phyloP scores from a whole-genome alignment of 2,888 invertebrate genomes.

The Drosophila prolongata region DNA sequence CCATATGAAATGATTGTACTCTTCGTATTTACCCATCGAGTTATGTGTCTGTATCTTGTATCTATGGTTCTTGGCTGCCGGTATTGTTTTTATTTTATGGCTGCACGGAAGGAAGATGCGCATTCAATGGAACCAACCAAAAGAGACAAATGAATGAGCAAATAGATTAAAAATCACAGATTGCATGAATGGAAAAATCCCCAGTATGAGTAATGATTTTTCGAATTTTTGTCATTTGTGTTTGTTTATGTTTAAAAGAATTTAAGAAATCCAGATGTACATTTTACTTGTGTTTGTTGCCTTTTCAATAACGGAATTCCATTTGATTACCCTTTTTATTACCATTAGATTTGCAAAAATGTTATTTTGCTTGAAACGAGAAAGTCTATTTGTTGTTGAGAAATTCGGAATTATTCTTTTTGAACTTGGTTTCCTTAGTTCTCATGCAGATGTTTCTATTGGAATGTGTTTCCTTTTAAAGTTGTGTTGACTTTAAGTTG shows the following conservation, averaged over 20 bases:
- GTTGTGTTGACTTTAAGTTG: neutral
- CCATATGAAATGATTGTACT: constrained; percentile 12
- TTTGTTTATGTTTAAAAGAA: constrained; percentile 1
- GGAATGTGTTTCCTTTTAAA: neutral
- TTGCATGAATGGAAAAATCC: constrained; percentile 20
- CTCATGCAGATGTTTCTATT: neutral
- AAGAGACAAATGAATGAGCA: constrained; percentile 33
- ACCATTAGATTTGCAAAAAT: neutral
- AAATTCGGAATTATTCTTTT: neutral
- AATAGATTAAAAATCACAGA: constrained; percentile 63
- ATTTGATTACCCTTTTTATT: constrained; percentile 11
- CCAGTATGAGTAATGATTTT: constrained; percentile 45
- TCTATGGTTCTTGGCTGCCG: constrained; percentile 1
- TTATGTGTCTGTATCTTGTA: constrained; percentile 34
- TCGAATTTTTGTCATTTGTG: constrained; percentile 14
- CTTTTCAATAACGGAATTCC: constrained; percentile 11
- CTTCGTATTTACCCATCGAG: constrained; percentile 27
- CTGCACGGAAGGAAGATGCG: constrained; percentile 64
- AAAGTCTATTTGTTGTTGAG: neutral
- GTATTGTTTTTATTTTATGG: constrained; percentile 48
- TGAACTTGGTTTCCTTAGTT: neutral
- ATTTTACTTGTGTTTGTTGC: constrained; percentile 10
- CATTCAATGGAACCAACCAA: constrained; percentile 59
- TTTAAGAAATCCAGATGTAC: neutral
- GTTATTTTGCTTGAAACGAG: neutral